These are phyloP conservation scores for Pituophis catenifer DNA, from an alignment of 2,113 vertebrate species.

Conservation along the genomic window DNA sequence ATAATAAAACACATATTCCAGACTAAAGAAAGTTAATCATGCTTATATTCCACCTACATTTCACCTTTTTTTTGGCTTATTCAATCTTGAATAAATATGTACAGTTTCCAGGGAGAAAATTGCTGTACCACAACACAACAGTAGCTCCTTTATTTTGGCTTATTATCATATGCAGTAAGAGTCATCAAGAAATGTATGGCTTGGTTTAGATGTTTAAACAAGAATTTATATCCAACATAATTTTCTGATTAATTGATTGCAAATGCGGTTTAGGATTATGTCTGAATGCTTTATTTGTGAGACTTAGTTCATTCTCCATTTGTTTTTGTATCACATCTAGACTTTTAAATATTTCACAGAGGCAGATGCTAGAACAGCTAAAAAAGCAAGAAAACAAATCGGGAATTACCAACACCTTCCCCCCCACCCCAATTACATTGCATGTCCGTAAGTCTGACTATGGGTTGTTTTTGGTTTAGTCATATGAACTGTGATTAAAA, in stretches of 20 bases:
- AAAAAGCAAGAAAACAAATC: background rate
- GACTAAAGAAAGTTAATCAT: background rate
- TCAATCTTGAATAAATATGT: background rate
- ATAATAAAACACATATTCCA: background rate
- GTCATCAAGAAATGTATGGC: background rate
- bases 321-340: background rate
- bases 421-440: background rate
- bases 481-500: background rate
- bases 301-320: background rate
- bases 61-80: background rate
- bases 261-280: background rate
- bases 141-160: background rate
- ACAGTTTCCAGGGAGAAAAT: background rate
- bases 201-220: background rate
- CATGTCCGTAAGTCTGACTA: background rate
- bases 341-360: background rate
- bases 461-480: background rate
- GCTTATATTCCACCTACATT: background rate
- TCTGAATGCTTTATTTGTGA: background rate
- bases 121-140: background rate
- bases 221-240: background rate
- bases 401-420: background rate
- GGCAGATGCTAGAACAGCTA: background rate
- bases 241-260: background rate
- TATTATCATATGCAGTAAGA: background rate